Percentiles rank a stretch among this genome's conserved stretches.
These are phyloP conservation scores for Erethizon dorsatum DNA, from an alignment of 2,797 vertebrate genomes.

Conservation along the genomic window DNA sequence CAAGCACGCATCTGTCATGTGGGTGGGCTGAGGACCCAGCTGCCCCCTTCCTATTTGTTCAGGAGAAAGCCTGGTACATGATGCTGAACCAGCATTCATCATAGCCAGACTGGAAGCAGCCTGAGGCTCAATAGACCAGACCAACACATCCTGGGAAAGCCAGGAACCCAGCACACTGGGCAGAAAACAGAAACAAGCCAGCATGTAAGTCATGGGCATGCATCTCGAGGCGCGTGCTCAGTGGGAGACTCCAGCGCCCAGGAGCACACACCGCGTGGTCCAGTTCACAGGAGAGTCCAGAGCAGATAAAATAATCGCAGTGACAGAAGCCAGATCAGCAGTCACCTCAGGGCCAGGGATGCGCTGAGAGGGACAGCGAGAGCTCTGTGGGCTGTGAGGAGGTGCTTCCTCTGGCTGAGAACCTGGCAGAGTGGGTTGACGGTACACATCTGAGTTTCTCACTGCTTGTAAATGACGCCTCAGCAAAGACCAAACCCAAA, in stretches of 20 bases:
- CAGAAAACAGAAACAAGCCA: neutral
- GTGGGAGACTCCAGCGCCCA: neutral
- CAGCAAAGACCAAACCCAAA: neutral
- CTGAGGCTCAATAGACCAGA: neutral
- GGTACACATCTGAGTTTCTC: neutral
- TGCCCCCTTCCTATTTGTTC: neutral
- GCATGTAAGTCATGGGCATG: neutral
- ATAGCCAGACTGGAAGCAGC: neutral
- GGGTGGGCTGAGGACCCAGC: too few relatives aligned
- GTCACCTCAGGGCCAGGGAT: neutral
- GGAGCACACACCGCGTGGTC: neutral
- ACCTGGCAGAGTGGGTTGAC: neutral
- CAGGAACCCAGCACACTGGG: accelerated
- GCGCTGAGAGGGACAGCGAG: neutral
- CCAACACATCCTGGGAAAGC: accelerated
- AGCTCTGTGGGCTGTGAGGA: accelerated
- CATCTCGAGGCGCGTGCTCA: neutral
- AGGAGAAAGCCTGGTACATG: neutral
- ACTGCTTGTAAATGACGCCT: neutral
- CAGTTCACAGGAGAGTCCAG: neutral
- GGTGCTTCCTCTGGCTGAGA: neutral
- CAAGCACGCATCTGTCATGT: accelerated
- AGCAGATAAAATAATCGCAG: too few relatives aligned
- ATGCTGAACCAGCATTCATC: neutral
- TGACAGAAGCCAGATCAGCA: neutral